phyloP scores from a whole-genome alignment of 2,113 vertebrate genomes.

The Rhodinocichla rosea region DNA sequence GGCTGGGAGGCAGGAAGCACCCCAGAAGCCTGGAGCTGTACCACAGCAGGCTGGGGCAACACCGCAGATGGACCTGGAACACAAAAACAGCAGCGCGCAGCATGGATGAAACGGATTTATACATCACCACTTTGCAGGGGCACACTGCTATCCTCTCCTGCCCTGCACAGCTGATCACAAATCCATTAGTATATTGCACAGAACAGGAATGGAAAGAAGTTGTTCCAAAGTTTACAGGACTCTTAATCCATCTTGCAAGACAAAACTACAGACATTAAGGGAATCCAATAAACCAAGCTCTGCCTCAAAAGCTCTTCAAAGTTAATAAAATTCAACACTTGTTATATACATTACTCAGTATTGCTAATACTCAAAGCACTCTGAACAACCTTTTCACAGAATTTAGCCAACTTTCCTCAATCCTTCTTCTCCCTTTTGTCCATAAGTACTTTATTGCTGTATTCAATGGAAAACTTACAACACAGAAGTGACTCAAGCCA shows the following conservation, averaged over 20 bases:
- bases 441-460: neutral
- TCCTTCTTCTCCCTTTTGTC: neutral
- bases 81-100: neutral
- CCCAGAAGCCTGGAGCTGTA: conserved; percentile 82
- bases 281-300: neutral
- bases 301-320: neutral
- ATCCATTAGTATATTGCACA: neutral
- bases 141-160: neutral
- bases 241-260: neutral
- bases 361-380: neutral
- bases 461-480: neutral
- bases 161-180: neutral
- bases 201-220: neutral
- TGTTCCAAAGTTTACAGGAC: neutral
- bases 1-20: conserved; percentile 70
- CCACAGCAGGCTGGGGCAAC: conserved; percentile 80
- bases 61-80: conserved; percentile 77
- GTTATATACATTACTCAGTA: neutral
- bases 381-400: neutral
- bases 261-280: neutral
- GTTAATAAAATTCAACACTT: neutral
- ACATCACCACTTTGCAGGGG: neutral
- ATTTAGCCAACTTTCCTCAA: neutral
- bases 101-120: neutral
- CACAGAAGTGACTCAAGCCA: neutral